Evolutionary conservation across 2,797 vertebrate species (phyloP).

Genomic region (Gadopsis bispinosus): DNA sequence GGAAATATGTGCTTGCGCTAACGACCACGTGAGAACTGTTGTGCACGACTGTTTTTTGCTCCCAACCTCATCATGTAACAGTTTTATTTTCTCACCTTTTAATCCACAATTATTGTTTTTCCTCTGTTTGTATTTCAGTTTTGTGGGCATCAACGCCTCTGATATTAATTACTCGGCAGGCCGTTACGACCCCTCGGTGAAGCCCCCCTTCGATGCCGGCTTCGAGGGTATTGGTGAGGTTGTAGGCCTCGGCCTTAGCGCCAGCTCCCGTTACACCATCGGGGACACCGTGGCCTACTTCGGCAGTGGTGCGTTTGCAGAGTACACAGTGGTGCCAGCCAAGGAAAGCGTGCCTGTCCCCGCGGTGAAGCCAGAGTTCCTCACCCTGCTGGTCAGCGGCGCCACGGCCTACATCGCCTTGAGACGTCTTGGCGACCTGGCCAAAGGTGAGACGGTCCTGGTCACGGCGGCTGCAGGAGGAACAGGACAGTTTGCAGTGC

Average conservation of each 20-base stretch:
- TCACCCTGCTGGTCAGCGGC: constrained; percentile 90
- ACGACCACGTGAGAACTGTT: constrained; percentile 32
- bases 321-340: constrained; percentile 90
- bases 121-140: constrained; percentile 82
- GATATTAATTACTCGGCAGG: constrained; percentile 95
- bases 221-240: constrained; percentile 95
- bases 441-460: constrained; percentile 89
- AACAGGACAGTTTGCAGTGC: constrained; percentile 94
- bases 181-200: constrained; percentile 88
- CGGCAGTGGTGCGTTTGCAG: constrained; percentile 89
- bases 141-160: constrained; percentile 94
- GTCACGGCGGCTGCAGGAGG: constrained; percentile 94
- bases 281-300: constrained; percentile 92
- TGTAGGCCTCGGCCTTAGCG: constrained; percentile 92
- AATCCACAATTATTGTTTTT: constrained; percentile 23
- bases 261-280: constrained; percentile 87
- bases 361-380: constrained; percentile 86
- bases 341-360: constrained; percentile 84
- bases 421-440: constrained; percentile 87
- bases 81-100: constrained; percentile 26
- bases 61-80: neutral
- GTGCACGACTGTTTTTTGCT: neutral
- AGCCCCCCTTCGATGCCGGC: constrained; percentile 90
- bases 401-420: constrained; percentile 92
- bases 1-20: constrained; percentile 37